phyloP scores from a whole-genome alignment of 2,888 invertebrate genomes.

The Drosophila tanythrix region DNA sequence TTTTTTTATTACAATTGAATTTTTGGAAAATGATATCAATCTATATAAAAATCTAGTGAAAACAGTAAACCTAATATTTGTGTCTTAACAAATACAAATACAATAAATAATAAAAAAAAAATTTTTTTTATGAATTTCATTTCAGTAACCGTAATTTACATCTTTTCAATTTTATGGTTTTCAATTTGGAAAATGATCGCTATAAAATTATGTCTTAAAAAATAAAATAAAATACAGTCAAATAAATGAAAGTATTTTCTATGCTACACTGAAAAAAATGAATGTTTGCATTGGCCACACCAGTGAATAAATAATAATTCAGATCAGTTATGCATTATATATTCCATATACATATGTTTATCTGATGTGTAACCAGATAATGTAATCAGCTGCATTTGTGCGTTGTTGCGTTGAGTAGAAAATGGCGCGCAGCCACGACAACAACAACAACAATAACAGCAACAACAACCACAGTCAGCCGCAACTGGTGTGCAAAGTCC shows the following conservation, averaged over 20 bases:
- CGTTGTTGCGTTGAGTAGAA: slow-evolving; percentile 11
- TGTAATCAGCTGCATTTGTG: slow-evolving; percentile 16
- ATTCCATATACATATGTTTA: neutral
- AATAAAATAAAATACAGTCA: neutral
- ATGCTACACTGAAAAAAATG: neutral
- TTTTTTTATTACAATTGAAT: no score
- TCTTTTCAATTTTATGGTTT: neutral
- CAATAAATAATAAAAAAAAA: no score
- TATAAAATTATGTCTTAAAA: neutral
- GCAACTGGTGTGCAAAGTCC: slow-evolving; percentile 56
- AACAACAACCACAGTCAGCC: slow-evolving; percentile 9
- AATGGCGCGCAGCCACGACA: slow-evolving; percentile 50
- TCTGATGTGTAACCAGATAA: neutral
- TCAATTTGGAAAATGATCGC: neutral
- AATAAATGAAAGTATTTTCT: neutral
- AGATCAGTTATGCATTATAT: neutral
- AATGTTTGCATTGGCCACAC: neutral
- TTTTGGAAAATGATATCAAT: neutral
- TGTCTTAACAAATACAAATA: neutral
- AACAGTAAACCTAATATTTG: neutral
- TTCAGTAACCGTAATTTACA: neutral
- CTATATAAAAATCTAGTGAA: neutral
- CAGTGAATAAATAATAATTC: neutral
- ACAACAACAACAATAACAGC: neutral
- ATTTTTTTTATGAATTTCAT: neutral